Evolutionary conservation across 2,113 vertebrate species (phyloP), one percentile per base, ranked within the genome.

Genomic region (Picathartes gymnocephalus): DNA sequence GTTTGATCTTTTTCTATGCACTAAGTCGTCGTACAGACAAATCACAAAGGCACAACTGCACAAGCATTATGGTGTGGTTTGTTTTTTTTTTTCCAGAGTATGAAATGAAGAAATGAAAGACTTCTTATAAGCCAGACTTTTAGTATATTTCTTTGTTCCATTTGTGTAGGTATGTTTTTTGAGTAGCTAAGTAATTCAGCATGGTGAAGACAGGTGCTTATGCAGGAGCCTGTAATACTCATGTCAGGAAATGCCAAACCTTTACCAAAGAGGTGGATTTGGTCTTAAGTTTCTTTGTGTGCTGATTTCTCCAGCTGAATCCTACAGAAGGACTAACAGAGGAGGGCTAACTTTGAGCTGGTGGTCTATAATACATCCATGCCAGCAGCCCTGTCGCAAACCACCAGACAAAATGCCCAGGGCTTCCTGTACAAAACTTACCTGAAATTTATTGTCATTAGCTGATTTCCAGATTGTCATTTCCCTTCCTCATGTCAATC

Each of bases 371-470:
- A 78, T 66, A 14, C 39, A 53, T 68, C 82, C 44, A 3, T 74
- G 56, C 68, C 83, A 87, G 58, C 37, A 85, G 42, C 65, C 70
- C 50, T 83, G 50, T 74, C 4, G 8, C 68, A 60, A 54, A 35
- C 21, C 8, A 9, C 40, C 65, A 79, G 57, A 73, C 27, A 85
- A 81, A 82, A 68, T 69, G 47, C 47, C n/a, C 64, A 13, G 27
- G 51, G 58, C 44, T 88, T 66, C 80, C 66, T 78, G 23, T 57
- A 44, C 18, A 56, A 51, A 30, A 74, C 60, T 64, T 57, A 39
- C 23, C 23, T 16, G 4, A 84, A 94, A 93, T 92, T 66, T 86
- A 48, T 71, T 93, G 88, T n/a, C 47, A 30, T 81, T 78, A 92
- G 60, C 56, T 84, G 65, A 42, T 90, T 81, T 93, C n/a, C 64